Conservation (phyloP, 2,888 invertebrate species). For the Acleris literana region DNA sequence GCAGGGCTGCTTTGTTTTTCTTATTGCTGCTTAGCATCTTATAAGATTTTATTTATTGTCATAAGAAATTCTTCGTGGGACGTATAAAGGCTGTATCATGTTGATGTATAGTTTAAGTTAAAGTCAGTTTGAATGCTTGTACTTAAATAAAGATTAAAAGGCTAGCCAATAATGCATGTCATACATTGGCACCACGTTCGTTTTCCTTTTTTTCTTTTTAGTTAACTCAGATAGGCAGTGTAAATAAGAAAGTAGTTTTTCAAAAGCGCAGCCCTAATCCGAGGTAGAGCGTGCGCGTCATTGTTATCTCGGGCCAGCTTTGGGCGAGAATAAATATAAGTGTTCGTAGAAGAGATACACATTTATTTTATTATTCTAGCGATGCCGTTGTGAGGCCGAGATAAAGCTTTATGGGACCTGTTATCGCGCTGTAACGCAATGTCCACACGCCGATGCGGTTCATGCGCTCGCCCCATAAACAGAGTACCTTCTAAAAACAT, state of each 20-base stretch:
- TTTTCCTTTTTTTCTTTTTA: no score
- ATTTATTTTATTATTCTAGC: constrained; percentile 78
- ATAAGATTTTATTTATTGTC: constrained; percentile 24
- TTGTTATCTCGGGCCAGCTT: constrained; percentile 77
- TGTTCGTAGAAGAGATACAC: constrained; percentile 77
- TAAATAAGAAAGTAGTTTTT: neutral
- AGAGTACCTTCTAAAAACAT: constrained; percentile 12
- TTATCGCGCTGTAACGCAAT: constrained; percentile 72
- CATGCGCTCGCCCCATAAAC: constrained; percentile 13
- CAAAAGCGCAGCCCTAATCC: constrained; percentile 45
- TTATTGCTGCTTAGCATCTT: constrained; percentile 32
- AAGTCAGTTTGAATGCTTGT: no score
- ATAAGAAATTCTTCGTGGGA: constrained; percentile 5
- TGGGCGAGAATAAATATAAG: constrained; percentile 78
- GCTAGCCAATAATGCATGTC: no score
- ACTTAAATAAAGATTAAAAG: no score
- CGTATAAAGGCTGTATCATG: no score
- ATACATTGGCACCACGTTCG: no score
- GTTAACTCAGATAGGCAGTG: no score
- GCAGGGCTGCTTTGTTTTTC: constrained; percentile 45
- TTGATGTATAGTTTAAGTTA: no score
- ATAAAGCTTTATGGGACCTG: constrained; percentile 77
- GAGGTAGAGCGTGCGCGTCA: constrained; percentile 74
- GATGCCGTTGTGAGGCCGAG: constrained; percentile 64
- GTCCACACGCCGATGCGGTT: constrained; percentile 50